Percentiles rank a stretch among this genome's conserved stretches.
Evolutionary conservation across 1,140 invertebrate genomes (phyloP).

Genomic region (Cydia amplana): DNA sequence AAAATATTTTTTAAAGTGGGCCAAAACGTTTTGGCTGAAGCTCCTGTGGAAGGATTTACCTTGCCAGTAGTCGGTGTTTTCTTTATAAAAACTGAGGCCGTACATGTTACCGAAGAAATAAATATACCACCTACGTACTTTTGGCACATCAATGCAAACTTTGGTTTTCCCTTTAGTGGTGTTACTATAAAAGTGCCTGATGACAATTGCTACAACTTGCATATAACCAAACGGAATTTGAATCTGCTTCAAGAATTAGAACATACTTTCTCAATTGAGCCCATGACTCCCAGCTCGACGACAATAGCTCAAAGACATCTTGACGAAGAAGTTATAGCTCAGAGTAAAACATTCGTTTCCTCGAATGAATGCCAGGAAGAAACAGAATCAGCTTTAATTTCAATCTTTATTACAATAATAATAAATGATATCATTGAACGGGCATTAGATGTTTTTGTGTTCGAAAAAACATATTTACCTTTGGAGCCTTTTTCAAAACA

Average conservation of each 20-base stretch:
- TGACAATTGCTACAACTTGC: conserved; percentile 51
- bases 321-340: conserved; percentile 39
- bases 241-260: conserved; percentile 40
- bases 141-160: conserved; percentile 55
- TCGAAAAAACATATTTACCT: conserved; percentile 52
- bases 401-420: conserved; percentile 37
- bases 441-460: conserved; percentile 56
- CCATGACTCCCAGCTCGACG: conserved; percentile 40
- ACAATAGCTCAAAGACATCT: conserved; percentile 43
- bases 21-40: conserved; percentile 42
- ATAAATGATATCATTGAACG: conserved; percentile 50
- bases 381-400: conserved; percentile 24
- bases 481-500: conserved; percentile 46
- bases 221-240: conserved; percentile 50
- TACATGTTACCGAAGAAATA: conserved; percentile 50
- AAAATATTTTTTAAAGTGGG: conserved; percentile 55
- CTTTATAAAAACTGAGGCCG: conserved; percentile 37
- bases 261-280: conserved; percentile 41
- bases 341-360: conserved; percentile 37
- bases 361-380: conserved; percentile 34
- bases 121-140: conserved; percentile 53
- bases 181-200: conserved; percentile 47
- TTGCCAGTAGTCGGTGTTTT: conserved; percentile 47
- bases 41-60: conserved; percentile 42
- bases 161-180: conserved; percentile 46